phyloP scores from a whole-genome alignment of 2,113 vertebrate species.

The Nibea coibor region DNA sequence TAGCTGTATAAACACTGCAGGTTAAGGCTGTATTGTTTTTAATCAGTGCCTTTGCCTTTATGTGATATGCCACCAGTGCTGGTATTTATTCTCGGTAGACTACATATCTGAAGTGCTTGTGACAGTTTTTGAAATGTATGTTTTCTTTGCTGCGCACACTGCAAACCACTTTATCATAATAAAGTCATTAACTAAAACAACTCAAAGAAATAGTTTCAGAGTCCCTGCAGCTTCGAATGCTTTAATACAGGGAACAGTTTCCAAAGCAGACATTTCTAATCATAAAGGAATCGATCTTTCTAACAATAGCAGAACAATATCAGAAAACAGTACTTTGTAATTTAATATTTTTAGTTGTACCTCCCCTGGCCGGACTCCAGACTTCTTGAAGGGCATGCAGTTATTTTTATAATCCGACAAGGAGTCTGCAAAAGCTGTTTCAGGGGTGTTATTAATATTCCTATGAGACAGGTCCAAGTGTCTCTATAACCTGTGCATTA shows the following conservation, averaged over 20 bases:
- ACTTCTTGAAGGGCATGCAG: conserved; percentile 12
- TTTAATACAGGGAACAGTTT: not conserved
- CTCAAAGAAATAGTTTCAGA: not conserved
- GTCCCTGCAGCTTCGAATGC: not conserved
- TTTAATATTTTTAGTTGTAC: not conserved
- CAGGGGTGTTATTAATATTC: conserved; percentile 43
- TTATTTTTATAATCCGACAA: conserved; percentile 30
- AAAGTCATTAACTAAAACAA: not conserved
- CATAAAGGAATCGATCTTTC: not conserved
- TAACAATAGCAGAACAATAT: not conserved
- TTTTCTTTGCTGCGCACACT: not conserved
- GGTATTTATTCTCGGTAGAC: not conserved
- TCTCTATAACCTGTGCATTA: conserved; percentile 13
- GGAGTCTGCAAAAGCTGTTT: conserved; percentile 4
- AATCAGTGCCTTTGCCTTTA: not conserved
- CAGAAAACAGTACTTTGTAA: no score
- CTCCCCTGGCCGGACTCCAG: not conserved
- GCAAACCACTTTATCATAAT: not conserved
- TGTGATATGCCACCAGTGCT: not conserved
- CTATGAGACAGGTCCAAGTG: conserved; percentile 25
- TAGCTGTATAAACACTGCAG: not conserved
- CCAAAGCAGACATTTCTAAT: not conserved
- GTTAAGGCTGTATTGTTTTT: not conserved
- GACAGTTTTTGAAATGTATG: not conserved
- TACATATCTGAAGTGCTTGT: not conserved